phyloP scores from a whole-genome alignment of 2,113 vertebrate species.

The Symphodus melops region DNA sequence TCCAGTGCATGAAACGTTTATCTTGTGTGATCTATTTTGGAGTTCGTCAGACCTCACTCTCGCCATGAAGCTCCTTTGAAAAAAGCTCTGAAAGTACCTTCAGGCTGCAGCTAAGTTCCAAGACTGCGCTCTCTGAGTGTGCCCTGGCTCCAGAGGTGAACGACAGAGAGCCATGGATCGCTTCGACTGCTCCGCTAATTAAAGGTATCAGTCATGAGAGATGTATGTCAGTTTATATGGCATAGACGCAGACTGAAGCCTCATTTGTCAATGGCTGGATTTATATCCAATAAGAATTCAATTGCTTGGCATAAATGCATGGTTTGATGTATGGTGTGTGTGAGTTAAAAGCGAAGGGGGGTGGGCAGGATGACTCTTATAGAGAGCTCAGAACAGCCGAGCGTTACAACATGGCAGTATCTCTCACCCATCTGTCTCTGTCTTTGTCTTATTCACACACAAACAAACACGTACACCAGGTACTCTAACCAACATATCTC shows the following conservation, averaged over 20 bases:
- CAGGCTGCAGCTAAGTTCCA: conserved; percentile 39
- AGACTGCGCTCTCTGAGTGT: conserved; percentile 36
- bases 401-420: conserved; percentile 24
- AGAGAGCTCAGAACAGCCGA: conserved; percentile 21
- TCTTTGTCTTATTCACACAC: background rate
- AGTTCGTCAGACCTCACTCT: conserved; percentile 3
- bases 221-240: conserved; percentile 71
- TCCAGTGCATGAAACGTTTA: background rate
- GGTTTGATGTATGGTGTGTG: conserved; percentile 67
- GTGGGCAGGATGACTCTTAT: background rate
- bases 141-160: conserved; percentile 52
- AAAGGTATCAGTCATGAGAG: conserved; percentile 78
- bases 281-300: conserved; percentile 81
- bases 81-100: background rate
- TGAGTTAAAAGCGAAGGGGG: background rate
- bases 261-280: conserved; percentile 75
- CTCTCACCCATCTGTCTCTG: conserved; percentile 16
- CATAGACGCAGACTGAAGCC: conserved; percentile 33
- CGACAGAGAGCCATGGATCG: conserved; percentile 58
- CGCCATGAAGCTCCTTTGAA: conserved; percentile 22
- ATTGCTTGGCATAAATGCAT: conserved; percentile 78
- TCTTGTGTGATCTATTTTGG: conserved; percentile 4
- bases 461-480: background rate
- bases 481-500: conserved; percentile 7
- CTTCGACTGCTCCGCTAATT: conserved; percentile 69